Evolutionary conservation across 1,140 invertebrate species (phyloP), one percentile per base, ranked within the genome.

Genomic region (Neodiprion lecontei): DNA sequence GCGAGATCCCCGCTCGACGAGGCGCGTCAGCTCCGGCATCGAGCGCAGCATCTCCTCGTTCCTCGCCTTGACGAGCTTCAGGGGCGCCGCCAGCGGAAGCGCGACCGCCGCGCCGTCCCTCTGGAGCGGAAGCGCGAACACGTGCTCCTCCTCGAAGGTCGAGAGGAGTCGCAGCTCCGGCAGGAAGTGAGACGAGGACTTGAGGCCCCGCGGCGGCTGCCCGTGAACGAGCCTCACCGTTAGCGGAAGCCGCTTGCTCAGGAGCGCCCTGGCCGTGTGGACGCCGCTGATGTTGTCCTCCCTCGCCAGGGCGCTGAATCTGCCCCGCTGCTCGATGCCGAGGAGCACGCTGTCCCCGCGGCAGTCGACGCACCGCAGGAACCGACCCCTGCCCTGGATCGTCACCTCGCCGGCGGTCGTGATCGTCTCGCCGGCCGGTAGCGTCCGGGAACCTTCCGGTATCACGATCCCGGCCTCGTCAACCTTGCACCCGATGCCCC

Each of bases 221-320:
- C 97, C 97, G 81, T 97, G 95, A 1, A 98, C 96, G 77, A 98
- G 89, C 82, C 96, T 88, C 1, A 98, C 96, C 72, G 96, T 97
- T 69, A 98, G 89, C 2, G 97, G 97, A 86, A 98, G 91, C 74
- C 97, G 89, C 84, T 97, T 97, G 76, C 93, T 93, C 50, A 98
- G 88, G 70, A 98, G 90, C 82, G 96, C 96, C 80, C 94, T 93
- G 9, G 94, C 94, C 69, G 95, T 95, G 86, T 97, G 96, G 12
- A 97, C 96, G 8, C 96, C 96, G 83, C 95, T 95, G 76, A 98
- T 97, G 87, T 96, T 97, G 79, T 96, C 95, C 85, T 96, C 95
- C 82, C 95, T 92, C 48, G 96, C 96, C 28, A 98, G 90, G 1
- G 95, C 94, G 79, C 96, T 97, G 88, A 98, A 98, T 80, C 95